phyloP scores from a whole-genome alignment of 2,113 vertebrate species.

The Cyanoderma ruficeps region DNA sequence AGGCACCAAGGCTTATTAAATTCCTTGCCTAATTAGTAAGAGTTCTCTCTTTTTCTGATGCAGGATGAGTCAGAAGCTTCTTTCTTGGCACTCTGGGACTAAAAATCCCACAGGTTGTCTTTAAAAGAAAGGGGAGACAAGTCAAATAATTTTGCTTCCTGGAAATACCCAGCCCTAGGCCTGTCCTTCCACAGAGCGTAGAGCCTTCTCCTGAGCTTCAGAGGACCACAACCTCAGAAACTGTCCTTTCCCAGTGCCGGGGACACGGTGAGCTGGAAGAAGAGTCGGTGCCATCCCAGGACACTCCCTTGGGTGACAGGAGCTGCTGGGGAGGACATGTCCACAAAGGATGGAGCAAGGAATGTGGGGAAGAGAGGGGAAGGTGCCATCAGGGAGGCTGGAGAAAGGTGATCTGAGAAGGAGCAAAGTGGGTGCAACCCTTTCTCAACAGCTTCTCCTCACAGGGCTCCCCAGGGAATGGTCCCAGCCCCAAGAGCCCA shows the following conservation, averaged over 20 bases:
- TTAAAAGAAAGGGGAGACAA: background rate
- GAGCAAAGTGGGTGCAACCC: background rate
- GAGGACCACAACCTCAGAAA: background rate
- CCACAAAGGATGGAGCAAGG: background rate
- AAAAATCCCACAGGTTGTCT: background rate
- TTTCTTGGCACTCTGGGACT: background rate
- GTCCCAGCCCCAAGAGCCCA: background rate
- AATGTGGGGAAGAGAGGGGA: background rate
- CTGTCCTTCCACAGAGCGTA: background rate
- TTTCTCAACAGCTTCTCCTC: background rate
- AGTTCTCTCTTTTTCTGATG: background rate
- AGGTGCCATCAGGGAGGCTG: background rate
- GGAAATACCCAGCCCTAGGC: background rate
- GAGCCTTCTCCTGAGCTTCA: rapidly evolving
- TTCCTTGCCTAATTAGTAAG: background rate
- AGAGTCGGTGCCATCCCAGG: background rate
- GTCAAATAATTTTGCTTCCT: background rate
- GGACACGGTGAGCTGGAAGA: background rate
- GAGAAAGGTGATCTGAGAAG: background rate
- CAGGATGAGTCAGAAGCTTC: background rate
- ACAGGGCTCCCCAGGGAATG: background rate
- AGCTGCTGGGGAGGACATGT: rapidly evolving
- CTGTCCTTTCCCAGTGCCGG: background rate
- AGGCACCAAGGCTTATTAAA: background rate
- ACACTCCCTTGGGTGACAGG: background rate